Evolutionary conservation across 2,888 invertebrate genomes (phyloP), one percentile per base, ranked within the genome.

Genomic region (Dicranocentrus wangi): DNA sequence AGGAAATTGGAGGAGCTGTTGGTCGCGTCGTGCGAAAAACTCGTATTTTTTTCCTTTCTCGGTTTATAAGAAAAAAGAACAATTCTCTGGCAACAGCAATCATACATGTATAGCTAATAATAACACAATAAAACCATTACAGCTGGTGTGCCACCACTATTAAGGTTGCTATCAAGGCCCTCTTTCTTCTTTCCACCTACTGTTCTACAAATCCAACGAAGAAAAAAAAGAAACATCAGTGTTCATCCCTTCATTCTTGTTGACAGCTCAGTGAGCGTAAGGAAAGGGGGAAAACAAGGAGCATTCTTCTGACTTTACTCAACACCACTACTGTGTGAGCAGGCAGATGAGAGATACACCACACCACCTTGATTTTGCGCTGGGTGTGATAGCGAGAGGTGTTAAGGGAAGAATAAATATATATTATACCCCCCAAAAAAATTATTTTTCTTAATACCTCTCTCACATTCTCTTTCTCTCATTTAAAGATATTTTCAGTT

Each of bases 81-180:
- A 63, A 32, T 72, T 72, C 43, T 15, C 43, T 21, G 21, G 61
- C 13, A 71, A 71, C 25, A 47, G 63, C 39, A 75, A 53, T 65
- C 65, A 75, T 75, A 55, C 61, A 28, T 47, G 63, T 63, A 51
- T 60, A 72, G 72, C 79, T 72, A 72, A 79, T 78, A 78, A 78
- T 78, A 78, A 70, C 70, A 70, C 70, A 77, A 78, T 72, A 79
- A 79, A 71, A 53, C 51, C 72, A 79, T 65, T 58, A 51, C 66
- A 72, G 15, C 25, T 23, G 55, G 55, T 55, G 55, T 43, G 78
- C 58, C 21, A 23, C 43, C 61, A 61, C 47, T 60, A 51, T 75
- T 39, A 27, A 23, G 58, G 25, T 5, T n/a, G n/a, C n/a, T n/a
- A n/a, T n/a, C n/a, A n/a, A n/a, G n/a, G n/a, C n/a, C n/a, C n/a